Base-by-base conservation (phyloP, 2,797 vertebrate genomes). In the Phataginus tricuspis region DNA sequence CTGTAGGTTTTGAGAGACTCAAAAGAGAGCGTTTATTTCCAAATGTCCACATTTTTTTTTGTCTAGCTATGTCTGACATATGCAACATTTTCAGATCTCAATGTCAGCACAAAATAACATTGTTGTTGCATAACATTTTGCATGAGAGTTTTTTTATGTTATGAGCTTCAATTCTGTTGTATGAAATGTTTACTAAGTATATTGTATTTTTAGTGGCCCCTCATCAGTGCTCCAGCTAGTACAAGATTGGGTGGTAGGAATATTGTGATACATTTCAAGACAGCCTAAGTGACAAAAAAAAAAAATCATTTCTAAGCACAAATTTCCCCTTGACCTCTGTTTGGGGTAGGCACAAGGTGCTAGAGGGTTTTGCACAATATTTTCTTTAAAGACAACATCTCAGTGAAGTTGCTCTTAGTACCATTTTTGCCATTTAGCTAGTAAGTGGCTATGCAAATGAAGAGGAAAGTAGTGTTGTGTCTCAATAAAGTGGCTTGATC, bases 101-200 rank as follows among this genome's bases (percentile, higher is more conserved):
- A 98, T 98, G 99, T 99, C 99, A 99, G 98, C 99, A 99, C 98
- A 99, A 99, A 99, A 99, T 99, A 99, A 99, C 98, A 99, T 98
- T 98, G 98, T 98, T 98, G 98, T 98, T 99, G 98, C 98, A 98
- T 98, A 99, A 98, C 98, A 99, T 99, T 98, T 98, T 99, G 99
- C 99, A 99, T 99, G 99, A 99, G 97, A 97, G 98, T 96, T 99
- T 99, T 96, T 99, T 99, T 98, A 98, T 98, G 98, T 97, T 98
- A 98, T 98, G 98, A 98, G 98, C 98, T 98, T 98, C 98, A 97
- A 98, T 98, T 98, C 98, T 98, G 97, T 98, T 98, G 98, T 98
- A 98, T 98, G 98, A 98, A 98, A 98, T 98, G 98, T 98, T 98
- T 98, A 97, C 97, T 98, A 97, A 98, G 97, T 98, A 98, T 97